Base-by-base conservation (phyloP, 2,888 invertebrate genomes). In the Idaea aversata region DNA sequence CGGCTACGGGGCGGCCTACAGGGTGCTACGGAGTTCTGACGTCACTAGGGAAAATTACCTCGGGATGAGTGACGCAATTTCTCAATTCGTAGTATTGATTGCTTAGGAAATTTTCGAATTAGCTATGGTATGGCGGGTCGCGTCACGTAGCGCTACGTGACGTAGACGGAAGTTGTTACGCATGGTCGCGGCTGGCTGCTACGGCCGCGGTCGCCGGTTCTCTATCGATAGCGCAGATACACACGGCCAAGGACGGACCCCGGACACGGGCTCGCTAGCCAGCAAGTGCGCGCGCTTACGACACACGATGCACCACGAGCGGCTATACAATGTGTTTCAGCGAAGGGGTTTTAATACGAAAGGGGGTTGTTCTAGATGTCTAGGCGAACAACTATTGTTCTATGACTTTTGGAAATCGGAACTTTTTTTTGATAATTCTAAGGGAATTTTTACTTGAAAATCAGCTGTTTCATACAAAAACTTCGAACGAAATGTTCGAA, bases 151-250 rank as follows among this genome's bases (percentile, higher is more conserved):
- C 65, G 73, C 84, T 84, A 87, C 85, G 87, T 84, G 80, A 72
- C 71, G 73, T 58, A 80, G 76, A 83, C 88, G 89, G 91, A 91
- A 90, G 86, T 77, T 76, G 86, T 83, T 84, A 87, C 88, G 88
- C 87, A 81, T 81, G 83, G 85, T 77, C 87, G 85, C 75, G 74
- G 79, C 75, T 74, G 77, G 72, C 68, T 63, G 72, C 72, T 61
- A 25, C 25, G 72, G 72, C 70, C 72, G 75, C 72, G 75, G 73
- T 70, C 72, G 73, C 73, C 70, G 71, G 76, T 77, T 25, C 25
- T 25, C 25, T 25, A 74, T 77, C 79, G 80, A 74, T 77, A 76
- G 73, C 72, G 75, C 68, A 70, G 69, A 69, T 71, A 65, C 77
- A 79, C 78, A 79, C 76, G 86, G 83, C 86, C 90, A 88, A 88